Base-by-base conservation (phyloP, 2,888 invertebrate genomes). In the Orgyia antiqua region DNA sequence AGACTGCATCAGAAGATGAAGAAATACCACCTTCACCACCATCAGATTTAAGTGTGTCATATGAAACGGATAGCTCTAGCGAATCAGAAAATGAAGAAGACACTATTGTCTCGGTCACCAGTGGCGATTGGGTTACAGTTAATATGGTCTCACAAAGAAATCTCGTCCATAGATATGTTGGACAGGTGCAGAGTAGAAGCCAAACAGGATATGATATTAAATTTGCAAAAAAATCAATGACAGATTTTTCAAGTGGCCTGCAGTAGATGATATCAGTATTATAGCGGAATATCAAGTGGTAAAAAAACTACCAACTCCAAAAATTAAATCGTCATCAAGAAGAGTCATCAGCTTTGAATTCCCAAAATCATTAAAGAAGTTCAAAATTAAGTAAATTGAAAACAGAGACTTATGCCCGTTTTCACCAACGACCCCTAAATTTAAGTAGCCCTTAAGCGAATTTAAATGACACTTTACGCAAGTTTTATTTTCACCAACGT, bases 201-300 rank as follows among this genome's bases (percentile, higher is more conserved):
- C n/a, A n/a, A n/a, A n/a, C n/a, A n/a, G n/a, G n/a, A n/a, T n/a
- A n/a, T n/a, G n/a, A n/a, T n/a, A n/a, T n/a, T n/a, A 48, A 48
- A 42, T 53, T 47, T 24, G 45, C 45, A 24, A 49, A 42, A 49
- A 44, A 42, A 40, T 40, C 25, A 24, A 31, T 26, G 44, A 51
- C n/a, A 44, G 11, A 25, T 41, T 18, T 21, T 50, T 52, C 26
- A 50, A 51, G 33, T 51, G 54, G 51, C 50, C 54, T 13, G 33
- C 24, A 29, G 45, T 42, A 34, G 15, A 30, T 17, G 48, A 51
- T 37, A 35, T 38, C 18, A 32, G 37, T 37, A 6, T 27, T n/a
- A 35, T 51, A 9, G 50, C 31, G 4, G 43, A 42, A 35, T 46
- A 52, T 18, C 32, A 31, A 13, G 31, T 36, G 4, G 41, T 51